Evolutionary conservation across 2,888 invertebrate species (phyloP), one percentile per base, ranked within the genome.

Genomic region (Dilophus febrilis): DNA sequence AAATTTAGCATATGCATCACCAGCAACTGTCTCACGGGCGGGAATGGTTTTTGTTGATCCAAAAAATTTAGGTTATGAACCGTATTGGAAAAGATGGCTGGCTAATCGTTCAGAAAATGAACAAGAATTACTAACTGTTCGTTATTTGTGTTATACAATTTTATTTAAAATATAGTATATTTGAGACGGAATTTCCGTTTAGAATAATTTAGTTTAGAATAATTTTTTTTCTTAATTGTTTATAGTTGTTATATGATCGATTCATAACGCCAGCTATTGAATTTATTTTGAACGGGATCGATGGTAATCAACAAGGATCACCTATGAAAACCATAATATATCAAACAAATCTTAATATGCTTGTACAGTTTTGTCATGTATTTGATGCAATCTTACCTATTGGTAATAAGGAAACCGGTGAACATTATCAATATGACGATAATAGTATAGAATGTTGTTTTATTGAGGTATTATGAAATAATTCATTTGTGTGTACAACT

Each of bases 21-120:
- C 92, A 0, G 90, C 91, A 1, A 91, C 88, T 0, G 86, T 92
- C 3, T 90, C 90, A 0, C 69, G 91, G 40, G 88, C 88, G 8
- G 91, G 90, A 27, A 90, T 92, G 88, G 88, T 92, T 10, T 92
- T 78, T 52, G 87, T 92, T 0, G 90, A 91, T 53, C 88, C 91
- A 0, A 88, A 88, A 62, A 87, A 87, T 60, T 66, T 92, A 44
- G 85, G 88, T 1, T 87, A 77, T 52, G 68, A 74, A 42, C 90
- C 91, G 0, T 90, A 73, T 60, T 90, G 91, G 87, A 70, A 82
- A 42, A 74, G 80, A 50, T 92, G 90, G 88, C 59, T 81, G 4
- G 63, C 64, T 42, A 53, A 68, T 1, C 65, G 74, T 30, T 66
- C 64, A 44, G 63, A 66, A 38, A 55, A 58, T 8, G 69, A 72